Base-by-base conservation (phyloP, 2,888 invertebrate species). In the Hyposoter didymator region DNA sequence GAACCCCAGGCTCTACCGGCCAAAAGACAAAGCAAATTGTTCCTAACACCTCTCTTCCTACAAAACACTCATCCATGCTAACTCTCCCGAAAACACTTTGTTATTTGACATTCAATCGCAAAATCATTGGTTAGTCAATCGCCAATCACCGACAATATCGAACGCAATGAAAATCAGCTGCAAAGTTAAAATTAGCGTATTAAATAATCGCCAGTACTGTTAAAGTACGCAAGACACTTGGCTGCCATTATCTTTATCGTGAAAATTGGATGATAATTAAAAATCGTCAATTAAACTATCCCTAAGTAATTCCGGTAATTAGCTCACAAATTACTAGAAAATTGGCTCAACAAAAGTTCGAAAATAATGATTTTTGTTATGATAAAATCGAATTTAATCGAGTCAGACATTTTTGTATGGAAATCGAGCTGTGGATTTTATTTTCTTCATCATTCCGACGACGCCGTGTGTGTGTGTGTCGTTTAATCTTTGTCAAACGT, bases 401-500 rank as follows among this genome's bases (percentile, higher is more conserved):
- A 59, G 14, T 28, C 28, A 1, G 19, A 39, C 3, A 8, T 66
- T 39, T 66, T 59, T 70, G 2, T 12, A 22, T 45, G 35, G 22
- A 14, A 47, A 43, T 39, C 19, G 14, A 39, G 7, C 39, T 59
- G 7, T 35, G 17, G 8, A 73, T 43, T 43, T 43, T 39, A 14
- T 43, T 64, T 14, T 35, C 1, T 66, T 70, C 47, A 32, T 28
- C 39, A 32, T 19, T 19, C 67, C 49, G 17, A 19, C 55, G 22
- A 67, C 45, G 55, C 52, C 1, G 39, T 19, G 62, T 19, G 32
- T 7, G 22, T 19, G 62, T 19, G 32, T 7, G 22, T 19, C 76
- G 79, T 74, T 79, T 79, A 49, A 75, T 59, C 84, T 84, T 84
- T 81, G 64, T 88, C 52, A 84, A 84, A 67, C 76, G 52, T 84